Base-by-base conservation (phyloP, 2,113 vertebrate genomes). In the Bambusicola thoracicus region DNA sequence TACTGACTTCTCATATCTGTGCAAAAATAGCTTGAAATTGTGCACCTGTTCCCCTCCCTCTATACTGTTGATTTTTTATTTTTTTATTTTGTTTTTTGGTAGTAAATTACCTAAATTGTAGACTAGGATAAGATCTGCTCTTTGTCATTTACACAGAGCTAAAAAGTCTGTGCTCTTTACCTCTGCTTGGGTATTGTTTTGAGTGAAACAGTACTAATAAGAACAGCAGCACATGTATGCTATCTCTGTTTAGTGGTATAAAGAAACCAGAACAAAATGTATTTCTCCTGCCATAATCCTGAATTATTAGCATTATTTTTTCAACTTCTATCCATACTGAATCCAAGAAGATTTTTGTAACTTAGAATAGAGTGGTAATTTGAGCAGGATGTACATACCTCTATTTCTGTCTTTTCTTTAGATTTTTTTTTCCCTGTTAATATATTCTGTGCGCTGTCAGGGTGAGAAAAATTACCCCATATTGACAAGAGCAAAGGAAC, bases 381-480 rank as follows among this genome's bases (percentile, higher is more conserved):
- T 85, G 27, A 76, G 53, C 13, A 89, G 46, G 21, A 76, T 44
- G 68, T 62, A 43, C 21, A 8, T 72, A 10, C 59, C 69, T 92
- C 89, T 61, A 81, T 56, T 17, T 89, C 58, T 72, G 46, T 72
- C 36, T 59, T 82, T 81, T 67, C 72, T 77, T 73, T 65, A 74
- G 56, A 53, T 55, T 63, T 58, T 29, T 34, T 8, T 34, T 8
- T 14, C 16, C 10, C 5, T 13, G 20, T 58, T 89, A 70, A 92
- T 53, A 30, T 68, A n/a, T 96, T 94, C 74, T 88, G 44, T 70
- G 41, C 44, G 68, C 69, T 93, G 92, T 72, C 58, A 36, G 24
- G 81, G 78, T 89, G 76, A 93, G 65, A 82, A 44, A 92, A 74
- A 92, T 94, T 73, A 36, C 58, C 67, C 38, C 48, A 48, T 87